A percentile compares a stretch with the other conserved stretches of the same genome.
Conservation (phyloP, 1,140 invertebrate genomes). For the Drosophila bocki region DNA sequence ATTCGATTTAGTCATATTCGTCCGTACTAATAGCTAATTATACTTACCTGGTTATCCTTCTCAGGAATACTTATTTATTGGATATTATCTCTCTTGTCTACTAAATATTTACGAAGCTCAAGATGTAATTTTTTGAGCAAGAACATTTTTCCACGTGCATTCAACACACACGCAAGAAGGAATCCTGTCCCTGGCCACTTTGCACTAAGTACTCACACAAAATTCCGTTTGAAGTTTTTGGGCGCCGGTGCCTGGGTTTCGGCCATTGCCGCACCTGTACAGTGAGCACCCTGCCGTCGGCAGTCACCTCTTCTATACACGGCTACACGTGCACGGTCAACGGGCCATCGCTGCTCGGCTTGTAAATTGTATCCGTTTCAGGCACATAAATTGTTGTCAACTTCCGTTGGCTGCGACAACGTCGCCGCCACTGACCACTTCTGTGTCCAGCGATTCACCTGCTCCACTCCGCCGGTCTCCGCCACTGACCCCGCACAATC, state of each 20-base stretch:
- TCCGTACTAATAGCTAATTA: too few relatives aligned
- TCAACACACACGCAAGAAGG: constrained; percentile 40
- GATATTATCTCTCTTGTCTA: not conserved
- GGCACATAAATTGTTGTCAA: constrained; percentile 84
- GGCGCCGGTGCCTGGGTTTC: constrained; percentile 41
- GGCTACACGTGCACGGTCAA: constrained; percentile 61
- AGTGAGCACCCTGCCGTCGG: constrained; percentile 28
- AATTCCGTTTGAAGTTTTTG: constrained; percentile 81
- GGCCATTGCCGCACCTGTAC: constrained; percentile 58
- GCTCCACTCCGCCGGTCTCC: constrained; percentile 4
- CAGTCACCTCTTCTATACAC: constrained; percentile 35
- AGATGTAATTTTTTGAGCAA: not conserved
- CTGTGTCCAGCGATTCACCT: constrained; percentile 49
- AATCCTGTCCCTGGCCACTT: constrained; percentile 71
- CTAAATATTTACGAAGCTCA: not conserved
- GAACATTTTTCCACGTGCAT: constrained; percentile 5
- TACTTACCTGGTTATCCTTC: not conserved
- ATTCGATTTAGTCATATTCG: too few relatives aligned
- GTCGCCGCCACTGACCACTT: constrained; percentile 80
- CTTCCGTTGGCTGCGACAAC: constrained; percentile 81
- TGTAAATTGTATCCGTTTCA: constrained; percentile 84
- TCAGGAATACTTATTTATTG: not conserved
- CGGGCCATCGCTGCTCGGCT: constrained; percentile 60
- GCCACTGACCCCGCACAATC: not conserved
- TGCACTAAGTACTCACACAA: constrained; percentile 81